Percentiles rank a stretch among this genome's conserved stretches.
phyloP scores from a whole-genome alignment of 2,888 invertebrate species.

The Lycocerus yunnanus region DNA sequence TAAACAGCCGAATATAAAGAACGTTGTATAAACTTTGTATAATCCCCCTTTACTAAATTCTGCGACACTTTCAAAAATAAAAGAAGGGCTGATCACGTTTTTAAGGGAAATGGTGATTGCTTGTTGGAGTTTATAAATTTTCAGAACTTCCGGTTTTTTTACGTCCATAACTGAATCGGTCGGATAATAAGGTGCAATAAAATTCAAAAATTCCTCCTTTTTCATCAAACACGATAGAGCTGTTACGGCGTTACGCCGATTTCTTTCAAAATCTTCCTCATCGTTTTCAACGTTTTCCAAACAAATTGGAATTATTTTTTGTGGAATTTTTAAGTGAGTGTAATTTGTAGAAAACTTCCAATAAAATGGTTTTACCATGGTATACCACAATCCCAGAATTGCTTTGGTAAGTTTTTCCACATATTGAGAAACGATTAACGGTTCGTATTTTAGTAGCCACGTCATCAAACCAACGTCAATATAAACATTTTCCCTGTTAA shows the following conservation, averaged over 20 bases:
- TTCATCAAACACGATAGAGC: slow-evolving; percentile 12
- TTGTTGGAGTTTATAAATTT: slow-evolving; percentile 13
- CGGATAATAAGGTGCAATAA: slow-evolving; percentile 13
- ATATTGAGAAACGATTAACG: background rate
- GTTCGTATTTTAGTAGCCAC: slow-evolving; percentile 10
- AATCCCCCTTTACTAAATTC: slow-evolving; percentile 20
- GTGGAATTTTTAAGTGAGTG: slow-evolving; percentile 14
- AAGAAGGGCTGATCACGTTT: slow-evolving; percentile 11
- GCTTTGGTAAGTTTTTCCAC: background rate
- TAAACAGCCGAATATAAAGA: slow-evolving; percentile 17
- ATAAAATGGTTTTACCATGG: background rate
- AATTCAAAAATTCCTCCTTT: background rate
- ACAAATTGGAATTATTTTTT: slow-evolving; percentile 8
- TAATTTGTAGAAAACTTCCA: slow-evolving; percentile 10
- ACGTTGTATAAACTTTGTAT: slow-evolving; percentile 19
- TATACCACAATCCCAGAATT: slow-evolving; percentile 6
- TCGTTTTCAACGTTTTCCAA: background rate
- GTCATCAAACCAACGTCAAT: background rate
- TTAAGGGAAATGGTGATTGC: slow-evolving; percentile 9
- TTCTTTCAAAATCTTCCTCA: background rate
- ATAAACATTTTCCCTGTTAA: background rate
- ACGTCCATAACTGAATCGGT: slow-evolving; percentile 6
- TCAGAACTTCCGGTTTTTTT: background rate
- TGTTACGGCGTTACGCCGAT: background rate
- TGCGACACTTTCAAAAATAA: slow-evolving; percentile 8